phyloP scores from a whole-genome alignment of 1,140 invertebrate species.

The Orchesella cincta region DNA sequence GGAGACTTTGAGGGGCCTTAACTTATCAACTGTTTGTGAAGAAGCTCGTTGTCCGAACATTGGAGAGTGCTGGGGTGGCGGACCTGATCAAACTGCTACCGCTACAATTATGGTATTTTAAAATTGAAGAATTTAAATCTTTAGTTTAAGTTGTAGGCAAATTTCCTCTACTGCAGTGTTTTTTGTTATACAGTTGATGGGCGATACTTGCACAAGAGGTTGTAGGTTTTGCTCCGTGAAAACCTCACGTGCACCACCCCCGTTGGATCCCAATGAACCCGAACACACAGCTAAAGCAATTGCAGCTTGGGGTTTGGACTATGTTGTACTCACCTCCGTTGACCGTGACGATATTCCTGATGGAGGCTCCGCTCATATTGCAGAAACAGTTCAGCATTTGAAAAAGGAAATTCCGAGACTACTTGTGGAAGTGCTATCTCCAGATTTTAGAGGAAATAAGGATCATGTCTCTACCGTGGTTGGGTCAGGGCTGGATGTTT shows the following conservation, averaged over 20 bases:
- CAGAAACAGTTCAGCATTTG: constrained; percentile 76
- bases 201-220: constrained; percentile 84
- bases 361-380: constrained; percentile 88
- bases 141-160: too few relatives aligned
- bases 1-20: constrained; percentile 79
- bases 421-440: constrained; percentile 94
- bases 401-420: constrained; percentile 71
- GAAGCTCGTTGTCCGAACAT: constrained; percentile 99
- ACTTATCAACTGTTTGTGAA: constrained; percentile 96
- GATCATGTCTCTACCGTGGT: constrained; percentile 76
- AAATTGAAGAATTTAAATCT: too few relatives aligned
- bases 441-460: constrained; percentile 88
- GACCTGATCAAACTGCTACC: constrained; percentile 79
- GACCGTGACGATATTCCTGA: constrained; percentile 94
- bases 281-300: constrained; percentile 90
- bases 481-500: constrained; percentile 84
- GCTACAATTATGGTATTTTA: constrained; percentile 93
- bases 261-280: constrained; percentile 88
- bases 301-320: constrained; percentile 91
- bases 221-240: constrained; percentile 99
- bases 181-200: constrained; percentile 71
- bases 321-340: constrained; percentile 96
- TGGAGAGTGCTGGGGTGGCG: constrained; percentile 99
- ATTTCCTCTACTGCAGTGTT: neutral
- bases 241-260: constrained; percentile 86